A percentile compares a stretch with the other conserved stretches of the same genome.
These are phyloP conservation scores for Cynopterus sphinx DNA, from an alignment of 2,797 vertebrate genomes.

Conservation along the genomic window DNA sequence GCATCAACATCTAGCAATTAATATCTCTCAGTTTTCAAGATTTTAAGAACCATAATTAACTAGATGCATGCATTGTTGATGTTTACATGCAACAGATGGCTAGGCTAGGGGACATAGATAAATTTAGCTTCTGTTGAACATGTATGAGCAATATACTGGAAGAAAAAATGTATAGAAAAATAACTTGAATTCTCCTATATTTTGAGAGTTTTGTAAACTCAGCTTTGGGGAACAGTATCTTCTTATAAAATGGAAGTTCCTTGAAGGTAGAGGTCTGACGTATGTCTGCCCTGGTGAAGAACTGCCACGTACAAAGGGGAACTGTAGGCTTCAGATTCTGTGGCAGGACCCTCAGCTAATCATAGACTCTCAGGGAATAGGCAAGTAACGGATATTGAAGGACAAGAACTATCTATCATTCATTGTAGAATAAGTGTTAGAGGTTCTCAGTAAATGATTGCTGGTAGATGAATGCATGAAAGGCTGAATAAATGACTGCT, in stretches of 20 bases:
- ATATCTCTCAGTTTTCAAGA: slow-evolving; percentile 53
- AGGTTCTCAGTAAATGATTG: slow-evolving; percentile 3
- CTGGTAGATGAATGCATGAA: slow-evolving; percentile 7
- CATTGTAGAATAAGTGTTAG: background rate
- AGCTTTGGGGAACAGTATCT: slow-evolving; percentile 35
- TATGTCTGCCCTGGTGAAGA: slow-evolving; percentile 1
- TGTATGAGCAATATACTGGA: slow-evolving; percentile 71
- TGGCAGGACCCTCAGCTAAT: background rate
- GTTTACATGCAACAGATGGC: slow-evolving; percentile 78
- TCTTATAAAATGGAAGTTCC: slow-evolving; percentile 54
- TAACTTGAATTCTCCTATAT: slow-evolving; percentile 51
- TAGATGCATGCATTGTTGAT: slow-evolving; percentile 58
- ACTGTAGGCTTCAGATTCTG: background rate
- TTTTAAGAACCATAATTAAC: slow-evolving; percentile 70
- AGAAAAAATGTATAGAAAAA: slow-evolving; percentile 64
- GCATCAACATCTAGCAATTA: slow-evolving; percentile 54
- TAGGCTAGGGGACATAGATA: slow-evolving; percentile 63
- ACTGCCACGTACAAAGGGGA: background rate
- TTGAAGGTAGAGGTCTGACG: slow-evolving; percentile 48
- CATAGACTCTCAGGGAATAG: background rate
- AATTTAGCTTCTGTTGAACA: slow-evolving; percentile 69
- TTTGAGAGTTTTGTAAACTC: slow-evolving; percentile 56
- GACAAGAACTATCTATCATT: background rate
- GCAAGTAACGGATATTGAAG: background rate
- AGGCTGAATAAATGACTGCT: background rate